Conservation (phyloP, 1,140 invertebrate genomes). For the Apis cerana region DNA sequence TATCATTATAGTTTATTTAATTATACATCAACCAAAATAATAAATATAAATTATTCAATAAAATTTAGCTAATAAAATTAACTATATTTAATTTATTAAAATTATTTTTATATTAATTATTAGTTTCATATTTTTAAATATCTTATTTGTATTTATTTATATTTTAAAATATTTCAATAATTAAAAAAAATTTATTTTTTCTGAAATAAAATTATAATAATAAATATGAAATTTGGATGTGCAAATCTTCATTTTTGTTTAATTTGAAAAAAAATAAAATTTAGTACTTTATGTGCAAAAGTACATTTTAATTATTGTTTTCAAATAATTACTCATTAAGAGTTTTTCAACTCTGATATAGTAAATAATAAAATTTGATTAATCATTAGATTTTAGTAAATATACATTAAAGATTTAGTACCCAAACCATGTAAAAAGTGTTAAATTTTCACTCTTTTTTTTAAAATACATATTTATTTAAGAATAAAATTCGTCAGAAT, state of each 20-base stretch:
- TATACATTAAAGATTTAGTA: neutral
- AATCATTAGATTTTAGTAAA: neutral
- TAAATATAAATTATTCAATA: neutral
- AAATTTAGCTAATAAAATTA: neutral
- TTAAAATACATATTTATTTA: slow-evolving; percentile 1
- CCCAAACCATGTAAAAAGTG: slow-evolving; percentile 25
- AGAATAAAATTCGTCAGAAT: too few relatives aligned
- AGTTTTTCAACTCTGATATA: neutral
- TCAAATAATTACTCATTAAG: neutral
- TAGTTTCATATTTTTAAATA: neutral
- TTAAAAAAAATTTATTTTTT: neutral
- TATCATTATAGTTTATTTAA: neutral
- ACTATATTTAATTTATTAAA: neutral
- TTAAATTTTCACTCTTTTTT: slow-evolving; percentile 49
- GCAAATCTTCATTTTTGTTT: slow-evolving; percentile 20
- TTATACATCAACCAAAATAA: too few relatives aligned
- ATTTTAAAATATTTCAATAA: neutral
- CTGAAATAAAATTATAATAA: neutral
- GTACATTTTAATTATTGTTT: slow-evolving; percentile 5
- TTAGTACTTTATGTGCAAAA: slow-evolving; percentile 34
- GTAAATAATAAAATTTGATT: neutral
- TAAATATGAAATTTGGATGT: slow-evolving; percentile 12
- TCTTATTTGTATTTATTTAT: neutral
- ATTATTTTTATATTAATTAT: neutral
- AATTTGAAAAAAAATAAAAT: slow-evolving; percentile 1